Evolutionary conservation across 2,888 invertebrate species (phyloP).

Genomic region (Arrhopalites spinosus): DNA sequence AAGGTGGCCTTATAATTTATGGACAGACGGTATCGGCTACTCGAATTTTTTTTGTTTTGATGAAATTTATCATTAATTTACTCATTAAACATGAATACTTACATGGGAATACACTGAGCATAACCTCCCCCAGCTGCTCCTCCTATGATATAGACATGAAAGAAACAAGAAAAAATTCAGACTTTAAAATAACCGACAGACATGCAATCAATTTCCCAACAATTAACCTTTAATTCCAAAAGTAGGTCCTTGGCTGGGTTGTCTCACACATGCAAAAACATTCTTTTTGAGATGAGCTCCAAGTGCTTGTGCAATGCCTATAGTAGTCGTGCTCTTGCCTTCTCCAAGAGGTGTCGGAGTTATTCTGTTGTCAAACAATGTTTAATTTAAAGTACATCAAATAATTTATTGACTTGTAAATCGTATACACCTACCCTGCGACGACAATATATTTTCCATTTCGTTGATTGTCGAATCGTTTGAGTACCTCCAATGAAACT

Average conservation of each 20-base stretch:
- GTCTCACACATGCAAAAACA: slow-evolving; percentile 90
- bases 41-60: no score
- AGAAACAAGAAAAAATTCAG: no score
- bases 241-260: slow-evolving; percentile 98
- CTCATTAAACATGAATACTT: no score
- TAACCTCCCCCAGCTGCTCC: slow-evolving; percentile 98
- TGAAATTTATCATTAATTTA: no score
- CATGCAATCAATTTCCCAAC: no score
- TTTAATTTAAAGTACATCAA: neutral
- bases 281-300: slow-evolving; percentile 82
- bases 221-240: slow-evolving; percentile 97
- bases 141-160: no score
- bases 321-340: slow-evolving; percentile 93
- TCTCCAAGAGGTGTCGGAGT: slow-evolving; percentile 98
- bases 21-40: no score
- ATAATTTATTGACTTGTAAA: neutral
- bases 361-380: slow-evolving; percentile 66
- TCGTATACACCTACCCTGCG: slow-evolving; percentile 78
- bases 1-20: no score
- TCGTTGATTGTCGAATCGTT: slow-evolving; percentile 71
- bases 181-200: no score
- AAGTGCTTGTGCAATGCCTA: slow-evolving; percentile 88
- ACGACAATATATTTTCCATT: slow-evolving; percentile 94
- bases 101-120: slow-evolving; percentile 96
- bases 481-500: slow-evolving; percentile 77